Conservation (phyloP, 2,888 invertebrate genomes). For the Ennomos quercinarius region DNA sequence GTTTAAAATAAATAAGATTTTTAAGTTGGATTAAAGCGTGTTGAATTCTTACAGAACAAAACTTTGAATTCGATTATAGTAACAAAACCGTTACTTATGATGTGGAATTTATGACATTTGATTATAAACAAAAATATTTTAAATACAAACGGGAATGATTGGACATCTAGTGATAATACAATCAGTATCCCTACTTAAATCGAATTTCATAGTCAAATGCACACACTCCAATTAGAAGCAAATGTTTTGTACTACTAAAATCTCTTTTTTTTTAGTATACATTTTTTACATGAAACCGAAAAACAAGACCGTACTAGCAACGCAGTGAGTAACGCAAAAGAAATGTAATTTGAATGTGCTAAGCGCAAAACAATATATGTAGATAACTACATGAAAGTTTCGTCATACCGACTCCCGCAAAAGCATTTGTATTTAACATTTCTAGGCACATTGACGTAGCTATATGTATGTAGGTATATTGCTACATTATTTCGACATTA, state of each 20-base stretch:
- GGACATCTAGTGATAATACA: too few relatives aligned
- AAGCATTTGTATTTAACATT: conserved; percentile 15
- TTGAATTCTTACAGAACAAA: not conserved
- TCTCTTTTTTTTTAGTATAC: too few relatives aligned
- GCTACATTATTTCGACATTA: conserved; percentile 74
- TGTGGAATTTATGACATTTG: too few relatives aligned
- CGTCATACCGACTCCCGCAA: conserved; percentile 8
- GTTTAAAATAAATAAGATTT: not conserved
- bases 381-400: conserved; percentile 8
- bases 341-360: conserved; percentile 9
- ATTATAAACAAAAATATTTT: too few relatives aligned
- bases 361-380: conserved; percentile 12
- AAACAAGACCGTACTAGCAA: not conserved
- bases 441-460: conserved; percentile 8
- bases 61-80: not conserved
- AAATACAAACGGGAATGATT: too few relatives aligned
- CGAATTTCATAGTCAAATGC: too few relatives aligned
- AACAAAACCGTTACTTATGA: too few relatives aligned
- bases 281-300: too few relatives aligned
- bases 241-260: too few relatives aligned
- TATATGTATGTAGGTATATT: conserved; percentile 28
- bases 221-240: too few relatives aligned
- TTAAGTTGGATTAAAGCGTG: not conserved
- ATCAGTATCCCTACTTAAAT: too few relatives aligned
- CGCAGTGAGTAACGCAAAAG: not conserved